These are phyloP conservation scores for Cheirogaleus medius DNA, from an alignment of 2,113 vertebrate species.

Conservation along the genomic window DNA sequence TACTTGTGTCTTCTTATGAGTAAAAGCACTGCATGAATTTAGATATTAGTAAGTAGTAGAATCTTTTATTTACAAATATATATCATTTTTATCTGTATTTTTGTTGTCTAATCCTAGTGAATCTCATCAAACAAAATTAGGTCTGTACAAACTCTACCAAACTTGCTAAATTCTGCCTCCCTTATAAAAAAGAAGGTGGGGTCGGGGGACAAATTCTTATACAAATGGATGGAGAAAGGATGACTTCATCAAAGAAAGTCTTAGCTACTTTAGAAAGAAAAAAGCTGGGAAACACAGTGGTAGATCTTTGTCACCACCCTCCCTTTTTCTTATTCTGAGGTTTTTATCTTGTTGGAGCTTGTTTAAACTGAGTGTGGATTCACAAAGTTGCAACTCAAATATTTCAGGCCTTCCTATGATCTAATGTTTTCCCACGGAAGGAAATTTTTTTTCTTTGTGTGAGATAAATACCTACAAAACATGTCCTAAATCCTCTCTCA, in stretches of 20 bases:
- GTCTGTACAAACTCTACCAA: constrained; percentile 48
- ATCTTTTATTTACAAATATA: not conserved
- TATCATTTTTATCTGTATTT: not conserved
- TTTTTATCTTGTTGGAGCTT: constrained; percentile 38
- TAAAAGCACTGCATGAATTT: not conserved
- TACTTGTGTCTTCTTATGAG: not conserved
- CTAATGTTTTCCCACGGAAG: constrained; percentile 49
- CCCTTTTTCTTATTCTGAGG: not conserved
- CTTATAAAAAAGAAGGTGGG: not conserved
- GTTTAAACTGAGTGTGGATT: not conserved
- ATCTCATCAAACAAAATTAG: constrained; percentile 47
- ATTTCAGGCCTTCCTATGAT: not conserved
- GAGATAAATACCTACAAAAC: constrained; percentile 29
- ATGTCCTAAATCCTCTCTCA: not conserved
- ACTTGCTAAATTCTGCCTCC: constrained; percentile 9
- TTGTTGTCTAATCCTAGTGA: not conserved
- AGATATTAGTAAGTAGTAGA: not conserved
- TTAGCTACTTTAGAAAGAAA: constrained; percentile 16
- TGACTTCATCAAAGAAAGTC: constrained; percentile 34
- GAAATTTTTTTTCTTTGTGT: not conserved
- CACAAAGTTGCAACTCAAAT: not conserved
- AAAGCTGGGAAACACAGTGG: not conserved
- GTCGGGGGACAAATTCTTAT: not conserved
- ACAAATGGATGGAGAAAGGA: not conserved
- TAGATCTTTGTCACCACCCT: not conserved